A percentile compares a stretch with the other conserved stretches of the same genome.
Conservation (phyloP, 2,888 invertebrate species). For the Bellardia bayeri region DNA sequence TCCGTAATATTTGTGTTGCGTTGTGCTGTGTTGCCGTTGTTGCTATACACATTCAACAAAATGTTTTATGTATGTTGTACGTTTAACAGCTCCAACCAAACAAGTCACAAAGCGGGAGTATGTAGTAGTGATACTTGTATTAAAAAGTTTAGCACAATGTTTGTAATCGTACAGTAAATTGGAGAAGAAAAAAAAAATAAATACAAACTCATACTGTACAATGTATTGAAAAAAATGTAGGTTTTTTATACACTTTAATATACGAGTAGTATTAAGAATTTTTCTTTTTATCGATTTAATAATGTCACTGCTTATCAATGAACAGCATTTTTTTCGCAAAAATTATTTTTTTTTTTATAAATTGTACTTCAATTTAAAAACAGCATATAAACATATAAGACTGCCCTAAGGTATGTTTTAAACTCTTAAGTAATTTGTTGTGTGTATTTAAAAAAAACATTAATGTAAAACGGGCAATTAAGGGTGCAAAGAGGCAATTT, state of each 20-base stretch:
- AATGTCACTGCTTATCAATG: slow-evolving; percentile 43
- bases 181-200: not conserved
- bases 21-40: slow-evolving; percentile 35
- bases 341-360: slow-evolving; percentile 3
- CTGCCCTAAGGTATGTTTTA: slow-evolving; percentile 41
- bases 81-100: slow-evolving; percentile 17
- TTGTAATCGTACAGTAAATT: slow-evolving; percentile 41
- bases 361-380: not conserved
- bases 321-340: not conserved
- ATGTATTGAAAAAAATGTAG: slow-evolving; percentile 13
- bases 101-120: slow-evolving; percentile 6
- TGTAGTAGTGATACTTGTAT: slow-evolving; percentile 24
- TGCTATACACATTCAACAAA: slow-evolving; percentile 29
- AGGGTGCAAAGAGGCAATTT: too few species aligned
- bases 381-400: not conserved
- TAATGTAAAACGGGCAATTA: not conserved
- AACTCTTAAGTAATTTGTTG: not conserved
- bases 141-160: slow-evolving; percentile 54
- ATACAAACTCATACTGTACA: not conserved
- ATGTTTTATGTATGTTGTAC: slow-evolving; percentile 7
- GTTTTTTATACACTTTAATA: slow-evolving; percentile 18
- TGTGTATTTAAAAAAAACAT: not conserved
- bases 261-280: slow-evolving; percentile 4
- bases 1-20: slow-evolving; percentile 50
- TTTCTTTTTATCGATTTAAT: slow-evolving; percentile 59